Evolutionary conservation across 2,797 vertebrate genomes (phyloP), one percentile per base, ranked within the genome.

Genomic region (Chaunax sp.): DNA sequence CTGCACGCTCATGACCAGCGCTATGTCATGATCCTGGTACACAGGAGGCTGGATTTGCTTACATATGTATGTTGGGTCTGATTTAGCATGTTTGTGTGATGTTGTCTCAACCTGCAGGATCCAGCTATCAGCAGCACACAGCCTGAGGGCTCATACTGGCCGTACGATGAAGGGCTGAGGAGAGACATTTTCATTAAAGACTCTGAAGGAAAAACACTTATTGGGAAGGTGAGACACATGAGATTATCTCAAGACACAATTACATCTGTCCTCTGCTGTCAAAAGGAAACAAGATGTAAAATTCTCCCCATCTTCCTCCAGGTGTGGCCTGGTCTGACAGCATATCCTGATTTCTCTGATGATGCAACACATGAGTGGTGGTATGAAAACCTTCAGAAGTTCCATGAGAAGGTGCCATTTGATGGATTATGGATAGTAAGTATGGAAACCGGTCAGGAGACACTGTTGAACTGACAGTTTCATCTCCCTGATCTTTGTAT

Each of bases 371-470:
- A 96, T 0, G 92, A 94, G 30, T 97, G 96, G 96, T 97, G 96
- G 96, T 93, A 93, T 43, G 94, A 96, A 26, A 97, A 96, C 82
- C 91, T 97, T 13, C 85, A 92, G 82, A 86, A 26, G 18, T 95
- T 96, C 73, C 85, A 96, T 4, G 69, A 92, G 23, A 90, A 81
- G 0, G 92, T 97, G 23, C 92, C 93, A 0, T 97, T 96, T 15
- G 95, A 97, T 0, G 96, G 96, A 4, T 65, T 97, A 16, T 97
- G 96, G 96, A 96, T 97, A 0, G 96, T 97, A 92, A 94, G 96
- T 82, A 50, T 26, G 6, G 5, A 5, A 23, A 25, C 25, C 2
- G n/a, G n/a, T n/a, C n/a, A n/a, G 1, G 1, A n/a, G 16, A 23
- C 5, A 8, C 9, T 10, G 3, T 16, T 30, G 23, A 10, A 16